Percentiles rank a stretch among this genome's conserved stretches.
These are phyloP conservation scores for Alligator mississippiensis DNA, from an alignment of 2,113 vertebrate genomes.

Conservation along the genomic window DNA sequence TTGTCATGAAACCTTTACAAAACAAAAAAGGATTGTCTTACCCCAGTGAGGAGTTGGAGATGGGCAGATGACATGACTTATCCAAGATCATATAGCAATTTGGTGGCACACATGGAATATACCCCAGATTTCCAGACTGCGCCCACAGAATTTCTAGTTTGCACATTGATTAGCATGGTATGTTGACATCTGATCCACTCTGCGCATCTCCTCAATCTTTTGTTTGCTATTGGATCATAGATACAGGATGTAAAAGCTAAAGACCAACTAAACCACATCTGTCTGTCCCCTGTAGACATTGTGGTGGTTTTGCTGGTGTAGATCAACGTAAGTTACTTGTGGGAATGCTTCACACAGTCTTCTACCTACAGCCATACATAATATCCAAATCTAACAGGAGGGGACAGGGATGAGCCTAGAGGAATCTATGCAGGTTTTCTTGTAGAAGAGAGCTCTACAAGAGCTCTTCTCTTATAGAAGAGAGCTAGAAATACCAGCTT, in stretches of 20 bases:
- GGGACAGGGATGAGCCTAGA: too few relatives aligned
- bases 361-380: neutral
- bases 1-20: neutral
- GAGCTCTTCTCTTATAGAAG: too few relatives aligned
- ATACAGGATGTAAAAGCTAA: neutral
- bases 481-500: neutral
- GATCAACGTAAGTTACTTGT: neutral
- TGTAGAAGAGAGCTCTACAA: too few relatives aligned
- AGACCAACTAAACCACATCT: neutral
- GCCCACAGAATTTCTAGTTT: neutral
- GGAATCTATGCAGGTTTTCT: too few relatives aligned
- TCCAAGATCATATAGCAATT: accelerated
- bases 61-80: neutral
- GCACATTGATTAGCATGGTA: accelerated
- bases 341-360: neutral
- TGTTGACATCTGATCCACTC: neutral
- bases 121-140: neutral
- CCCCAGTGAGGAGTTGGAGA: neutral
- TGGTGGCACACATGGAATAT: neutral
- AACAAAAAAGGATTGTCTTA: neutral
- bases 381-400: too few relatives aligned
- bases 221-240: neutral
- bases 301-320: neutral
- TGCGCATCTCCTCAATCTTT: neutral
- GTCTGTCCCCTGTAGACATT: neutral